A percentile compares a stretch with the other conserved stretches of the same genome.
Conservation (phyloP, 2,888 invertebrate species). For the Lycophotia porphyrea region DNA sequence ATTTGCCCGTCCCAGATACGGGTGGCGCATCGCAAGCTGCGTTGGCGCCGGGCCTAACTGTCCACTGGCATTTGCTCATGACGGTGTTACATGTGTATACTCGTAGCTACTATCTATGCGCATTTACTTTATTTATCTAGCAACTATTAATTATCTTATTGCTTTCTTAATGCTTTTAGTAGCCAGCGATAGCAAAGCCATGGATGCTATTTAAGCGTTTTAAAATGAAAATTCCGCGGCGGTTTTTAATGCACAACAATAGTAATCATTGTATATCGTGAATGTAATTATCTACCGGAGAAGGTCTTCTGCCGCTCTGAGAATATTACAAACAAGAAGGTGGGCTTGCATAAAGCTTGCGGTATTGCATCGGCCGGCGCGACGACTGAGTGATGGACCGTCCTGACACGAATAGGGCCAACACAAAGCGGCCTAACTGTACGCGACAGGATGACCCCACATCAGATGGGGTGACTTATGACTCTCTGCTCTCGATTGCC, state of each 20-base stretch:
- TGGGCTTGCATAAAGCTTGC: conserved; percentile 77
- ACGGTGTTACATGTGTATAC: conserved; percentile 71
- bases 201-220: not conserved
- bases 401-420: conserved; percentile 83
- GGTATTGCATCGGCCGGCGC: conserved; percentile 73
- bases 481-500: conserved; percentile 70
- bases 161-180: conserved; percentile 33
- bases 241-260: conserved; percentile 36
- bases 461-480: conserved; percentile 79
- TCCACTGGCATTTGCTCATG: conserved; percentile 84
- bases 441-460: conserved; percentile 82
- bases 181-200: conserved; percentile 11
- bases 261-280: conserved; percentile 21
- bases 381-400: conserved; percentile 79
- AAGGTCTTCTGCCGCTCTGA: conserved; percentile 55
- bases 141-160: conserved; percentile 53
- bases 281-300: conserved; percentile 57
- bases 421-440: conserved; percentile 85
- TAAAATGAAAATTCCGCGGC: conserved; percentile 2
- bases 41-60: conserved; percentile 88
- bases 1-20: conserved; percentile 88
- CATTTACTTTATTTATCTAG: conserved; percentile 62
- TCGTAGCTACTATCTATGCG: conserved; percentile 60
- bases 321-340: conserved; percentile 65
- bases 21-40: conserved; percentile 85